Evolutionary conservation across 2,113 vertebrate species (phyloP).

Genomic region (Dipodomys ordii): DNA sequence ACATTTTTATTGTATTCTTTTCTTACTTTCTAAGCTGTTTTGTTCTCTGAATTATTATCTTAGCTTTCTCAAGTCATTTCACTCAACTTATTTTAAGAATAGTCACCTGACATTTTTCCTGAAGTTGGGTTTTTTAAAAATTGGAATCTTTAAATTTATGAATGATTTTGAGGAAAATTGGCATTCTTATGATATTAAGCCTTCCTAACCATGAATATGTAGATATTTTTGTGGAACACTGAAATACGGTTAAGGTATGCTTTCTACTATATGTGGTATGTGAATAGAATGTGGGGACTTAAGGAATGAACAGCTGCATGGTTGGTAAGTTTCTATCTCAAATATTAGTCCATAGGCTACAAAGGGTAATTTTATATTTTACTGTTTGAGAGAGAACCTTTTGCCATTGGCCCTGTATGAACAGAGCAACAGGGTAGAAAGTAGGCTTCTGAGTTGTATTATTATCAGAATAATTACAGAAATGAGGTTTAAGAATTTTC

Average conservation of each 20-base stretch:
- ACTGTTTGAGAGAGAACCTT: neutral
- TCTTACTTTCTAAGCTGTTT: slow-evolving; percentile 17
- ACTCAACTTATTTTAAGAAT: slow-evolving; percentile 1
- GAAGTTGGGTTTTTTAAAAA: neutral
- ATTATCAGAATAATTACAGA: neutral
- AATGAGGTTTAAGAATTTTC: neutral
- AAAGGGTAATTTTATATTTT: neutral
- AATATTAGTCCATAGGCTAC: neutral
- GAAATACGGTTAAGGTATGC: neutral
- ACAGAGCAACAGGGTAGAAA: neutral
- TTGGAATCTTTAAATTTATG: slow-evolving; percentile 23
- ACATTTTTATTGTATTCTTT: neutral
- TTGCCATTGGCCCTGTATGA: neutral
- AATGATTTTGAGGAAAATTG: slow-evolving; percentile 15
- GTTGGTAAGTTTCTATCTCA: neutral
- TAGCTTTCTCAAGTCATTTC: slow-evolving; percentile 27
- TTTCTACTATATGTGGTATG: neutral
- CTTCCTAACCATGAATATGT: neutral
- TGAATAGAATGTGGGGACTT: neutral
- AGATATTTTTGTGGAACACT: neutral
- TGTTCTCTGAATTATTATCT: slow-evolving; percentile 1
- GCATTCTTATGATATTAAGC: neutral
- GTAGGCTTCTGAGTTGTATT: neutral
- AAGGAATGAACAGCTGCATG: neutral
- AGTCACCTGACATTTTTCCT: slow-evolving; percentile 16